Evolutionary conservation across 1,140 invertebrate species (phyloP).

Genomic region (Dryas iulia): DNA sequence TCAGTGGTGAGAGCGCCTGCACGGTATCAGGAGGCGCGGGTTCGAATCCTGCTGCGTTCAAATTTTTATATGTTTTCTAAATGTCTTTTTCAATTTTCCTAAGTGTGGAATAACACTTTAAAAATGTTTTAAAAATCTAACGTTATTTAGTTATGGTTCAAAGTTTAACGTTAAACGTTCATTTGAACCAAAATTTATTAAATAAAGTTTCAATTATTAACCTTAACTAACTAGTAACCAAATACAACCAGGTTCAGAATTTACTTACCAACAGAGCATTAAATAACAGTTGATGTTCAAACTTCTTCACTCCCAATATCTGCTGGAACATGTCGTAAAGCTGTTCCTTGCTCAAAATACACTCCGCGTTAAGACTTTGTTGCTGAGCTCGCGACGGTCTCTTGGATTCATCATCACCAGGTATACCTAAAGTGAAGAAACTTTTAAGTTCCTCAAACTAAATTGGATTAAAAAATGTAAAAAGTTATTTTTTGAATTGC

Average conservation of each 20-base stretch:
- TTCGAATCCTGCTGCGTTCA: too few species aligned
- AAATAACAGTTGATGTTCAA: constrained; percentile 99
- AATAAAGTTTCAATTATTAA: too few species aligned
- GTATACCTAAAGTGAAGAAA: constrained; percentile 55
- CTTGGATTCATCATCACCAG: constrained; percentile 93
- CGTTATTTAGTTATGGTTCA: too few species aligned
- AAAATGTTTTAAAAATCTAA: too few species aligned
- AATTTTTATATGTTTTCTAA: too few species aligned
- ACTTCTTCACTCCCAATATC: constrained; percentile 98
- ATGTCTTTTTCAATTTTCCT: too few species aligned
- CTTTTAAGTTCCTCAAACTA: neutral
- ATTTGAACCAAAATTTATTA: too few species aligned
- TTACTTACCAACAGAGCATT: constrained; percentile 95
- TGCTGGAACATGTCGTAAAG: constrained; percentile 99
- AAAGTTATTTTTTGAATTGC: neutral
- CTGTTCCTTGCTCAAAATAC: constrained; percentile 97
- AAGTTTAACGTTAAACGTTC: too few species aligned
- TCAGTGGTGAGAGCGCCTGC: too few species aligned
- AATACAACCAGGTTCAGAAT: neutral
- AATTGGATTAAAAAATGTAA: neutral
- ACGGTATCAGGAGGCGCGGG: too few species aligned
- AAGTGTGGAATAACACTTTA: too few species aligned
- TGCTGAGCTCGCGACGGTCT: constrained; percentile 92
- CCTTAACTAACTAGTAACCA: too few species aligned
- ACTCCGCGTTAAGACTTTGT: constrained; percentile 93